Evolutionary conservation across 2,888 invertebrate species (phyloP).

Genomic region (Netelia inedita): DNA sequence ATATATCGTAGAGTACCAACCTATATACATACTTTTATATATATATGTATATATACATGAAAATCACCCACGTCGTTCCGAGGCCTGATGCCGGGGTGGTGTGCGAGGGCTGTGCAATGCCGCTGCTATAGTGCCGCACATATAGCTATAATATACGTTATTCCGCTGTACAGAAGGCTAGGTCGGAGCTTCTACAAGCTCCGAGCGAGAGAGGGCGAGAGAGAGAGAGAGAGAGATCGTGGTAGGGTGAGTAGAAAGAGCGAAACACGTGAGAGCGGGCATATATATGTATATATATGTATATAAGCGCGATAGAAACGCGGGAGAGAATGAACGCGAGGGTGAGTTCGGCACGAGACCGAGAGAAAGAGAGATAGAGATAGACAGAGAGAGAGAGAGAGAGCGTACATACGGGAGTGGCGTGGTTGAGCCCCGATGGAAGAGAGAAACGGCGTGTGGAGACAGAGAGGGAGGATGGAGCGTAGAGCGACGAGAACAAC

Average conservation of each 20-base stretch:
- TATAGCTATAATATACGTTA: conserved; percentile 21
- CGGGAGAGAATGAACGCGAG: conserved; percentile 35
- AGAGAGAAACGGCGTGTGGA: conserved; percentile 70
- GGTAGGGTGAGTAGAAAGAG: conserved; percentile 38
- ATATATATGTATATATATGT: not conserved
- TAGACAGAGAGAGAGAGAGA: conserved; percentile 61
- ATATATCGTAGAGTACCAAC: not conserved
- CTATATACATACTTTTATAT: conserved; percentile 17
- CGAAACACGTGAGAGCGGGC: conserved; percentile 49
- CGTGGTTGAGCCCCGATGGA: conserved; percentile 56
- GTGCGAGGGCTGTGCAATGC: conserved; percentile 41
- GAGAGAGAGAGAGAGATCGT: conserved; percentile 59
- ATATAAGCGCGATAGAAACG: conserved; percentile 17
- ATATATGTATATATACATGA: conserved; percentile 9
- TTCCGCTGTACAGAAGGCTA: conserved; percentile 27
- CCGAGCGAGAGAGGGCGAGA: conserved; percentile 54
- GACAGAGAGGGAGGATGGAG: conserved; percentile 61
- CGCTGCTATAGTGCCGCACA: conserved; percentile 17
- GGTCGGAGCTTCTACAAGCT: conserved; percentile 58
- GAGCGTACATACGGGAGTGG: conserved; percentile 56
- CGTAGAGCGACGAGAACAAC: conserved; percentile 55
- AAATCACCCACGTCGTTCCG: conserved; percentile 39
- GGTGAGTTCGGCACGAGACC: conserved; percentile 28
- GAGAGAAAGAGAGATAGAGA: conserved; percentile 52
- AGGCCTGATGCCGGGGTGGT: conserved; percentile 46